phyloP scores from a whole-genome alignment of 2,888 invertebrate genomes.

The Quadriops clusia region DNA sequence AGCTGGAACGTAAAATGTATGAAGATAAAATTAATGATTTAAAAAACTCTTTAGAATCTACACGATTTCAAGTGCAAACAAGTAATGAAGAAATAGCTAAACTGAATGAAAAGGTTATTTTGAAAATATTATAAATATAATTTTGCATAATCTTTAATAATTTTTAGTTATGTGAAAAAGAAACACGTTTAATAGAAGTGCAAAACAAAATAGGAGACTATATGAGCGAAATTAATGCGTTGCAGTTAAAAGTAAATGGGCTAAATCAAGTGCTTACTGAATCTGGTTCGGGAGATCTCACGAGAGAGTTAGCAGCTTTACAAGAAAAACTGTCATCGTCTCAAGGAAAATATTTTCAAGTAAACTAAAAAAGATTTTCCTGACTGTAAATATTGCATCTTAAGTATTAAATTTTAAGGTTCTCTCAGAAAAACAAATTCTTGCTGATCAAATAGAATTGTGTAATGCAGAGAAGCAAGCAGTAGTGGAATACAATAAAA shows the following conservation, averaged over 20 bases:
- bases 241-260: slow-evolving; percentile 25
- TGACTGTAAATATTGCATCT: no score
- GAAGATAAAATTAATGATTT: no score
- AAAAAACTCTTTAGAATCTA: no score
- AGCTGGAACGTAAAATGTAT: no score
- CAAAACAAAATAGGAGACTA: slow-evolving; percentile 20
- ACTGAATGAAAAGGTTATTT: no score
- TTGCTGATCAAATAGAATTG: slow-evolving; percentile 17
- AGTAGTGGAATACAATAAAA: slow-evolving; percentile 18
- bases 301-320: slow-evolving; percentile 24
- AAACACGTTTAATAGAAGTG: slow-evolving; percentile 20
- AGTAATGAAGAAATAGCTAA: no score
- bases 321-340: slow-evolving; percentile 25
- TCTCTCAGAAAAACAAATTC: slow-evolving; percentile 17
- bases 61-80: no score
- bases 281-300: slow-evolving; percentile 27
- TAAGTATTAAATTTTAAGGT: slow-evolving; percentile 13
- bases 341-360: slow-evolving; percentile 20
- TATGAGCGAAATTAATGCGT: slow-evolving; percentile 24
- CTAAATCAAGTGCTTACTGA: slow-evolving; percentile 24
- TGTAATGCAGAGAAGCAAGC: slow-evolving; percentile 16
- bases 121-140: no score
- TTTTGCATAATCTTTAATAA: no score
- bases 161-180: slow-evolving; percentile 20
- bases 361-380: neutral